Evolutionary conservation across 2,113 vertebrate species (phyloP).

Genomic region (Mastomys coucha): DNA sequence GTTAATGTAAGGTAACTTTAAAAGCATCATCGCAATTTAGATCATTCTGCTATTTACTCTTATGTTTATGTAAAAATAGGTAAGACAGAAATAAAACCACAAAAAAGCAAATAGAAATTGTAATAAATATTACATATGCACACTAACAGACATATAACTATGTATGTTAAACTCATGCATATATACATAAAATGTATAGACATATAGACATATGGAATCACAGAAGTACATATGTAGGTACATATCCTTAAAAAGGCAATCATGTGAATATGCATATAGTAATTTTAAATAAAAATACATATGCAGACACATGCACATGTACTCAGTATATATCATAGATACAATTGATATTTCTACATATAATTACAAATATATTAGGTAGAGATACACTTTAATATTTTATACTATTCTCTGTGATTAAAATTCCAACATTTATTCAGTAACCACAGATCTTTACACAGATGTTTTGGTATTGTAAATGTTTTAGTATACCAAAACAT

Average conservation of each 20-base stretch:
- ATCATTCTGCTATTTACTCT: background rate
- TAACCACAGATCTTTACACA: background rate
- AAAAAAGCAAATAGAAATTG: constrained; percentile 1
- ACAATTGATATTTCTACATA: background rate
- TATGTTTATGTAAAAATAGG: background rate
- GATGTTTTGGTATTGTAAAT: background rate
- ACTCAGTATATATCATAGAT: background rate
- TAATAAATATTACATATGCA: background rate
- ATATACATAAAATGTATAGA: background rate
- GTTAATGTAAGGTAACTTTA: background rate
- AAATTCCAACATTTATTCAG: background rate
- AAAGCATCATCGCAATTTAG: background rate
- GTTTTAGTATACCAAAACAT: background rate
- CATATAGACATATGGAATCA: background rate
- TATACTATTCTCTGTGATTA: background rate
- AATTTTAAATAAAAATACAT: background rate
- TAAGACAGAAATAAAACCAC: background rate
- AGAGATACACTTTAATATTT: background rate
- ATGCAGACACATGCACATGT: background rate
- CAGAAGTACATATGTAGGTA: background rate
- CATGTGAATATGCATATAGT: background rate
- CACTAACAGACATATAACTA: background rate
- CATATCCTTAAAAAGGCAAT: background rate
- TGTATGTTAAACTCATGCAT: background rate
- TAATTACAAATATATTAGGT: background rate